Evolutionary conservation across 2,797 vertebrate species (phyloP).

Genomic region (Enteromius radiatus): DNA sequence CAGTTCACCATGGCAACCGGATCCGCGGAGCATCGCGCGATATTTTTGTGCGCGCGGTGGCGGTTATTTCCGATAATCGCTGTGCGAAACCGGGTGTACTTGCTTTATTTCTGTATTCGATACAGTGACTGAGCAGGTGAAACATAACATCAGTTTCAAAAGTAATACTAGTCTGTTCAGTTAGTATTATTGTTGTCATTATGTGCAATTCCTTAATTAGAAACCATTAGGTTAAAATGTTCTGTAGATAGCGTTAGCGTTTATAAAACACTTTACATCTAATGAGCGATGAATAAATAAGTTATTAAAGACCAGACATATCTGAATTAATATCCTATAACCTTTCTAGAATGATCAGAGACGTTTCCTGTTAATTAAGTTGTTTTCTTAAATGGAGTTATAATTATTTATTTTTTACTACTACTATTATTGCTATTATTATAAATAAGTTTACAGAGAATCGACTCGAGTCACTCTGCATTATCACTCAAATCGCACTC

Average conservation of each 20-base stretch:
- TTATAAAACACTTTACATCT: too few relatives aligned
- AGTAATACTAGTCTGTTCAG: not conserved
- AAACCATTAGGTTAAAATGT: too few relatives aligned
- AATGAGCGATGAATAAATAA: not conserved
- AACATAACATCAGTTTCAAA: too few relatives aligned
- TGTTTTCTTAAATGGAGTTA: too few relatives aligned
- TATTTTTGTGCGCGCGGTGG: not conserved
- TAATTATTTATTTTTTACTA: too few relatives aligned
- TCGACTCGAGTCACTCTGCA: not conserved
- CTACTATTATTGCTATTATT: too few relatives aligned
- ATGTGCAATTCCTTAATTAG: not conserved
- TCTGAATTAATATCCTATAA: not conserved
- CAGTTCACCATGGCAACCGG: constrained; percentile 27
- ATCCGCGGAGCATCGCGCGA: not conserved
- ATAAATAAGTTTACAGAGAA: not conserved
- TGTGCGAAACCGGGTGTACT: not conserved
- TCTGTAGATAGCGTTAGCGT: too few relatives aligned
- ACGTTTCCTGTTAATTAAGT: too few relatives aligned
- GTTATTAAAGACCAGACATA: too few relatives aligned
- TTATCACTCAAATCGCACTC: not conserved
- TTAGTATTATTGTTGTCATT: not conserved
- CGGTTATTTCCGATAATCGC: not conserved
- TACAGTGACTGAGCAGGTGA: not conserved
- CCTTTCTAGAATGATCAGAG: too few relatives aligned
- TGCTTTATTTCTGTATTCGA: too few relatives aligned